Percentiles rank a stretch among this genome's conserved stretches.
phyloP scores from a whole-genome alignment of 2,888 invertebrate genomes.

The Leptinotarsa tumamoca region DNA sequence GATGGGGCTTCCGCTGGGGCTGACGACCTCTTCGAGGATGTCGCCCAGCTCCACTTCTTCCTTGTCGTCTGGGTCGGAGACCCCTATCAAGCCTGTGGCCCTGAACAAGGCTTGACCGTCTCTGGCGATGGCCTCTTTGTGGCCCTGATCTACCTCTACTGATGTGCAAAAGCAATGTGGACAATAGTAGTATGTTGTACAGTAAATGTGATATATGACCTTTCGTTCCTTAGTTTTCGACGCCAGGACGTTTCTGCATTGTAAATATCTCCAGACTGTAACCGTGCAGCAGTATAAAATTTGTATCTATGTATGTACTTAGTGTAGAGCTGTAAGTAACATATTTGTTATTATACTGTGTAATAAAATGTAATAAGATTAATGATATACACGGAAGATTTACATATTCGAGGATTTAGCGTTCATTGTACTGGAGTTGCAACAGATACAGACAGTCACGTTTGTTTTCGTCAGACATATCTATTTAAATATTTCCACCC shows the following conservation, averaged over 20 bases:
- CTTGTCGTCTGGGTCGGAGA: slow-evolving; percentile 70
- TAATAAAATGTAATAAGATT: slow-evolving; percentile 58
- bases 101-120: slow-evolving; percentile 66
- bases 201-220: slow-evolving; percentile 65
- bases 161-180: slow-evolving; percentile 58
- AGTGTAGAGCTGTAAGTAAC: slow-evolving; percentile 63
- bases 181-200: slow-evolving; percentile 64
- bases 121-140: slow-evolving; percentile 51
- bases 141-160: slow-evolving; percentile 64
- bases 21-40: slow-evolving; percentile 68
- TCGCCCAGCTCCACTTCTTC: slow-evolving; percentile 75
- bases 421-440: slow-evolving; percentile 52
- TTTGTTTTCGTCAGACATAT: slow-evolving; percentile 57
- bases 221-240: slow-evolving; percentile 63
- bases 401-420: slow-evolving; percentile 53
- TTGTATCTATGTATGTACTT: slow-evolving; percentile 67
- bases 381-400: slow-evolving; percentile 49
- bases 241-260: slow-evolving; percentile 43
- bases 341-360: slow-evolving; percentile 65
- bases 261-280: slow-evolving; percentile 50
- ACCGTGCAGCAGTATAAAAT: slow-evolving; percentile 63
- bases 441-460: slow-evolving; percentile 5
- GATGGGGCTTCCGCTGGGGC: slow-evolving; percentile 66
- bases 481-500: slow-evolving; percentile 57
- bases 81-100: slow-evolving; percentile 67